A percentile compares a stretch with the other conserved stretches of the same genome.
Conservation (phyloP, 1,140 invertebrate genomes). For the Drosophila baimaii region DNA sequence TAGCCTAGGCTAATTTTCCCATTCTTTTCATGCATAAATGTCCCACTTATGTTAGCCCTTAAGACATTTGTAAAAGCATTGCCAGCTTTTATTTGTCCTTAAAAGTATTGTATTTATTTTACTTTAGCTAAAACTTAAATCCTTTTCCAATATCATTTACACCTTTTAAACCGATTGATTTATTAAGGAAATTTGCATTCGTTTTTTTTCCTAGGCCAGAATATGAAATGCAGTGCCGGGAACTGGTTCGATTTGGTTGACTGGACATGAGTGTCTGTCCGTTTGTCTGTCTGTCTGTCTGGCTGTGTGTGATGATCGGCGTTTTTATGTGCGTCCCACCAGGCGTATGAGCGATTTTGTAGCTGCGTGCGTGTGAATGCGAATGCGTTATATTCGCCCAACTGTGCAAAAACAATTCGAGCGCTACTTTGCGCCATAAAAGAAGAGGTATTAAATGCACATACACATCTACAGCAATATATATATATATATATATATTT, state of each 20-base stretch:
- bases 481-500: not conserved
- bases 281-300: not conserved
- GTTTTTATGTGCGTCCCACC: constrained; percentile 14
- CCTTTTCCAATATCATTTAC: constrained; percentile 9
- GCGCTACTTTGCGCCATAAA: constrained; percentile 54
- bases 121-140: not conserved
- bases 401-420: constrained; percentile 62
- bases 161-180: constrained; percentile 16
- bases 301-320: not conserved
- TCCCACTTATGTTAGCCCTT: too few species aligned
- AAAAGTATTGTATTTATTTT: too few species aligned
- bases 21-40: too few species aligned
- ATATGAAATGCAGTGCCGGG: constrained; percentile 14
- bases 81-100: too few species aligned
- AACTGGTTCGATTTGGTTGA: constrained; percentile 32
- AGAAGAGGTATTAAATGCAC: constrained; percentile 44
- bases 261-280: constrained; percentile 15
- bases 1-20: too few species aligned
- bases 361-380: constrained; percentile 32
- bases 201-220: constrained; percentile 10
- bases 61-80: too few species aligned
- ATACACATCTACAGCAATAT: constrained; percentile 10
- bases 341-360: constrained; percentile 14
- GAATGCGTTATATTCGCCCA: constrained; percentile 47
- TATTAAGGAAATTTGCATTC: not conserved